Conservation (phyloP, 2,888 invertebrate species). For the Xylophagus ater region DNA sequence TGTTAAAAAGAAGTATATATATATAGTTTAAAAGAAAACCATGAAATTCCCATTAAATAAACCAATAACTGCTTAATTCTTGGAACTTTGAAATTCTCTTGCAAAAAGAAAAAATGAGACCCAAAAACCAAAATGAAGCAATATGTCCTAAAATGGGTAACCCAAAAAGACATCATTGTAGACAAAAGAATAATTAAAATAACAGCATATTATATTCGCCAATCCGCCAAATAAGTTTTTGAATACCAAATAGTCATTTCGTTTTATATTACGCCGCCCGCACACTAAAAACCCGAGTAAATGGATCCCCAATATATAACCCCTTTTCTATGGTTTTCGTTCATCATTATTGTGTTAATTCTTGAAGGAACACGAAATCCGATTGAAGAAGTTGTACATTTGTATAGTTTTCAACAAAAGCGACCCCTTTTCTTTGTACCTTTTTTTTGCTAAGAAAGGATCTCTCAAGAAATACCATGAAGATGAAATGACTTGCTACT, state of each 20-base stretch:
- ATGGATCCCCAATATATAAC: no score
- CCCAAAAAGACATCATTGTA: not conserved
- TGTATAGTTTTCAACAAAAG: no score
- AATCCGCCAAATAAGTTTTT: no score
- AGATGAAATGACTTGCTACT: not conserved
- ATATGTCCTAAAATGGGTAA: constrained; percentile 8
- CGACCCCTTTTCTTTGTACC: not conserved
- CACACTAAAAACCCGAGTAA: no score
- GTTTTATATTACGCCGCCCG: no score
- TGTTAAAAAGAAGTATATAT: no score
- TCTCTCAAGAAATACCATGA: not conserved
- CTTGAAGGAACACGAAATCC: no score
- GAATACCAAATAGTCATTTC: no score
- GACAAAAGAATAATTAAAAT: not conserved
- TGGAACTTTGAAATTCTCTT: not conserved
- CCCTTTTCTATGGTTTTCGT: no score
- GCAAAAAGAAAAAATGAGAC: not conserved
- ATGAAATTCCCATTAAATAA: constrained; percentile 35
- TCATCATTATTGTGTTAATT: no score
- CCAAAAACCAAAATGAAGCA: constrained; percentile 10
- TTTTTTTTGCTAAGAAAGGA: not conserved
- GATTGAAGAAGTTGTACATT: no score
- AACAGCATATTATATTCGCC: not conserved
- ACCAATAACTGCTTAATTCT: constrained; percentile 38
- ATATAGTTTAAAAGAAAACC: no score